Base-by-base conservation (phyloP, 2,888 invertebrate species). In the Uloborus plumipes region DNA sequence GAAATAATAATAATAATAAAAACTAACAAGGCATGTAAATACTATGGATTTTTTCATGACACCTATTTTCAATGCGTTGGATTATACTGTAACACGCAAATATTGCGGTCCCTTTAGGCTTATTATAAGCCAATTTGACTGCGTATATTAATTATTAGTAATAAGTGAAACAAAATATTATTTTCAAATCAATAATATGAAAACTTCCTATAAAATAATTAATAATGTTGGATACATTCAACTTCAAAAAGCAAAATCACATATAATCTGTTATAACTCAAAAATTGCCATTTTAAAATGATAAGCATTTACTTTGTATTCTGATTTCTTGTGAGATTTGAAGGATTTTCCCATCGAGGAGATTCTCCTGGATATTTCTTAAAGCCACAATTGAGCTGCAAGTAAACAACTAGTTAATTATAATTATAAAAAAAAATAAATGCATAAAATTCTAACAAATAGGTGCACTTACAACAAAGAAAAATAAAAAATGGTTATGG, bases 341-440 rank as follows among this genome's bases (percentile, higher is more conserved):
- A 59, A 39, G 71, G 16, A 9, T 51, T 64, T 65, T 81, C 80
- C 80, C 80, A 81, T 3, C 74, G 51, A 26, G 75, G 81, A 31
- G 81, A 82, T 71, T 82, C 81, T 13, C 55, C 62, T 14, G 80
- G 65, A 64, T 70, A 70, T 16, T 70, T 81, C 22, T 81, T 81
- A 20, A 79, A 73, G 18, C 71, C 78, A 72, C 47, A 65, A 59
- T 18, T 73, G 47, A 74, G 65, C 80, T 81, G 58, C 16, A 71
- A 59, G 15, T 2, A 39, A 22, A 62, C n/a, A 14, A 62, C 31
- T 7, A 7, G 11, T 31, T 26, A 16, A 62, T 62, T 18, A 31
- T 3, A 20, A 59, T 16, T 59, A 2, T 3, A 31, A 31, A 31
- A 31, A 31, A 31, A 31, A 31, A 31, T 4, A 39, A 39, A 39